phyloP scores from a whole-genome alignment of 2,113 vertebrate genomes.

The human (Homo sapiens) region GRCh38 chr2:210552001-210552500 shows the following conservation, averaged over 20 bases:
- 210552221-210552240: background rate
- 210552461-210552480: background rate
- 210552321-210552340: background rate
- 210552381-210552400: background rate
- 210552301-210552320: background rate
- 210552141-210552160: background rate
- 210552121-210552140: background rate
- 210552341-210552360: conserved; percentile 9
- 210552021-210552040: background rate
- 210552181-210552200: background rate
- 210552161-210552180: background rate
- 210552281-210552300: background rate
- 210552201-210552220: conserved; percentile 40
- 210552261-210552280: background rate
- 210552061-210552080: background rate
- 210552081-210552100: conserved; percentile 12
- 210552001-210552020: background rate
- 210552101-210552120: background rate
- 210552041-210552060: background rate
- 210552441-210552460: background rate
- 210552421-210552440: background rate
- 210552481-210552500: background rate
- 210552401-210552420: background rate
- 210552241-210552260: conserved; percentile 32
- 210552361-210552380: conserved; percentile 13